Evolutionary conservation across 2,888 invertebrate genomes (phyloP).

Genomic region (Mayetiola destructor): DNA sequence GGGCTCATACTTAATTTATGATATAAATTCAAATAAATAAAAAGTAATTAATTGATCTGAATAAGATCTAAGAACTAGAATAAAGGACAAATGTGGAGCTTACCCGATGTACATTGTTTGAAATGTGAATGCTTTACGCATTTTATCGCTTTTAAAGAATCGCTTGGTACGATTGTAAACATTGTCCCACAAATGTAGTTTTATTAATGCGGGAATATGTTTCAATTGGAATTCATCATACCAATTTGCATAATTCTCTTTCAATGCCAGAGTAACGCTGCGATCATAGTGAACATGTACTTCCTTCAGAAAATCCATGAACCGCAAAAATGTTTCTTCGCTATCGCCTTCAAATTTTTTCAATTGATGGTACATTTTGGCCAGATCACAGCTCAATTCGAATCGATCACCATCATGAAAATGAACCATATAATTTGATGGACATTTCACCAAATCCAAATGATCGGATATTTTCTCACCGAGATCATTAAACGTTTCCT

Average conservation of each 20-base stretch:
- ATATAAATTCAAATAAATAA: neutral
- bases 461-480: constrained; percentile 5
- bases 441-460: constrained; percentile 10
- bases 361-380: constrained; percentile 11
- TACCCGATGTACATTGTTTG: constrained; percentile 15
- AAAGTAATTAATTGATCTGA: neutral
- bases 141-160: constrained; percentile 10
- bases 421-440: constrained; percentile 3
- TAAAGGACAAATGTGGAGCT: neutral
- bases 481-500: constrained; percentile 10
- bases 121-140: constrained; percentile 13
- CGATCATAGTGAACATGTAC: constrained; percentile 8
- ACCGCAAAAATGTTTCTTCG: constrained; percentile 6
- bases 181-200: constrained; percentile 9
- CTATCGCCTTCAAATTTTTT: constrained; percentile 3
- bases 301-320: constrained; percentile 13
- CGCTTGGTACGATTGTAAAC: constrained; percentile 9
- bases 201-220: neutral
- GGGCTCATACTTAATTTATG: neutral
- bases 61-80: neutral
- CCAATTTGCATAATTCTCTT: neutral
- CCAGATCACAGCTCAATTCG: constrained; percentile 13
- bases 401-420: constrained; percentile 14
- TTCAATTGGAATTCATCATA: constrained; percentile 13
- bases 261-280: constrained; percentile 1